These are phyloP conservation scores for Sebastes itinus DNA, from an alignment of 2,797 vertebrate genomes.

Conservation along the genomic window DNA sequence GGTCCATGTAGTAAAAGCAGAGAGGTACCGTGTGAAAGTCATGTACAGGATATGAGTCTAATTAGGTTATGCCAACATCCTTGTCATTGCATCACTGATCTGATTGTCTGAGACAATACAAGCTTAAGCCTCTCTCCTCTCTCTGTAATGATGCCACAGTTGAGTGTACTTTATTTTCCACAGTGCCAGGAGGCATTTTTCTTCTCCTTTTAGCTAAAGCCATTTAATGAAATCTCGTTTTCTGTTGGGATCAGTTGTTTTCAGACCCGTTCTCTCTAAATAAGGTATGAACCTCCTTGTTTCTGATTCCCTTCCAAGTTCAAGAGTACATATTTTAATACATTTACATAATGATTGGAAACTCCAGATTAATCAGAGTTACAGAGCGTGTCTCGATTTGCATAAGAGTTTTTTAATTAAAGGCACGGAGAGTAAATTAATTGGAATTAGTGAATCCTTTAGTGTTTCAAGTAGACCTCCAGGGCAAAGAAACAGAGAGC, in stretches of 20 bases:
- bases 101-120: background rate
- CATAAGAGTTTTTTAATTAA: conserved; percentile 61
- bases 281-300: conserved; percentile 25
- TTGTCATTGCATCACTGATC: background rate
- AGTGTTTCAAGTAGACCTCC: conserved; percentile 30
- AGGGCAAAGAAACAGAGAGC: background rate
- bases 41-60: background rate
- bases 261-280: conserved; percentile 23
- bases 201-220: background rate
- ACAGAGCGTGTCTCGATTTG: conserved; percentile 45
- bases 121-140: background rate
- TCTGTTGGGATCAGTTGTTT: conserved; percentile 32
- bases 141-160: background rate
- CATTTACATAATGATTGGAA: conserved; percentile 55
- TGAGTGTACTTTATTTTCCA: background rate
- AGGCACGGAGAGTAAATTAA: conserved; percentile 56
- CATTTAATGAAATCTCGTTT: conserved; percentile 18
- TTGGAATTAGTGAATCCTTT: conserved; percentile 49
- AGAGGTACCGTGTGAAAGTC: background rate
- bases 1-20: background rate
- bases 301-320: conserved; percentile 39
- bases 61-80: background rate
- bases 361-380: conserved; percentile 48
- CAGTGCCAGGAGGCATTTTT: background rate
- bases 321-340: conserved; percentile 50